phyloP scores from a whole-genome alignment of 1,140 invertebrate species.

The Aethina tumida region DNA sequence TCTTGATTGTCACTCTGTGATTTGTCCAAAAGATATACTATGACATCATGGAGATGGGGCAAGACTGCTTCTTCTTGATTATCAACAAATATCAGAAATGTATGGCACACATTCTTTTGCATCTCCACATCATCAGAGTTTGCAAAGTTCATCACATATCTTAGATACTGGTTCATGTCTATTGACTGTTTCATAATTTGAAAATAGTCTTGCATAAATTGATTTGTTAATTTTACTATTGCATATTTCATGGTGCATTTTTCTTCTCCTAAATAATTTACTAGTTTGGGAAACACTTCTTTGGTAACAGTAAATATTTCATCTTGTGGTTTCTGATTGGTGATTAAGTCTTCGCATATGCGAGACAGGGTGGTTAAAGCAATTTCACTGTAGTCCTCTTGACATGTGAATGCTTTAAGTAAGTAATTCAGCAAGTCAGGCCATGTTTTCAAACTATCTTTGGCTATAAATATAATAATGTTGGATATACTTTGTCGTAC shows the following conservation, averaged over 20 bases:
- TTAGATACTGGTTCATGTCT: slow-evolving; percentile 24
- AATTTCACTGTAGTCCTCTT: slow-evolving; percentile 28
- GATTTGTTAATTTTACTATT: slow-evolving; percentile 28
- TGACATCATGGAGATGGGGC: slow-evolving; percentile 91
- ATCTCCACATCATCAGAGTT: slow-evolving; percentile 27
- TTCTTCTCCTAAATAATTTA: slow-evolving; percentile 21
- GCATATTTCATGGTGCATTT: slow-evolving; percentile 21
- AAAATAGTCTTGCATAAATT: slow-evolving; percentile 31
- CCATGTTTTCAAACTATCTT: slow-evolving; percentile 28
- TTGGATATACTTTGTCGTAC: slow-evolving; percentile 30
- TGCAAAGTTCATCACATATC: slow-evolving; percentile 26
- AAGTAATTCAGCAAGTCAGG: slow-evolving; percentile 27
- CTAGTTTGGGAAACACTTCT: slow-evolving; percentile 26
- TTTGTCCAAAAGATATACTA: slow-evolving; percentile 94
- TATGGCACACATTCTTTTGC: slow-evolving; percentile 29
- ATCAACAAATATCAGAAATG: slow-evolving; percentile 32
- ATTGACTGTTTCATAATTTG: slow-evolving; percentile 26
- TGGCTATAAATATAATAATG: slow-evolving; percentile 28
- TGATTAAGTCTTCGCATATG: slow-evolving; percentile 30
- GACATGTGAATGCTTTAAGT: slow-evolving; percentile 22
- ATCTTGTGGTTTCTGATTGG: slow-evolving; percentile 23
- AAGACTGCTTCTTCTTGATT: slow-evolving; percentile 37
- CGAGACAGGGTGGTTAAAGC: slow-evolving; percentile 31
- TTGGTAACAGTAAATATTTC: slow-evolving; percentile 25
- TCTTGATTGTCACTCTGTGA: slow-evolving; percentile 89